Evolutionary conservation across 2,888 invertebrate genomes (phyloP).

Genomic region (Dasypolia templi): DNA sequence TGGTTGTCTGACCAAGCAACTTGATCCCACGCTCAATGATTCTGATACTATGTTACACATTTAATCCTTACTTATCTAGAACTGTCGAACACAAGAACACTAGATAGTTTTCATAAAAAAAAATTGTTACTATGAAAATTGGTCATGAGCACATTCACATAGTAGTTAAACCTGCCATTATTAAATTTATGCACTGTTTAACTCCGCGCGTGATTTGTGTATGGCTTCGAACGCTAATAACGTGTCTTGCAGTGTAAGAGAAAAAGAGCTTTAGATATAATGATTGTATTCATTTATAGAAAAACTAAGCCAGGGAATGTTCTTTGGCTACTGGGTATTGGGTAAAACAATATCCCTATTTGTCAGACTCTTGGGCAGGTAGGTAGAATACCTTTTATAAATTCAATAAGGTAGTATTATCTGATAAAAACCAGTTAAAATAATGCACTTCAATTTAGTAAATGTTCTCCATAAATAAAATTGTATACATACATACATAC

Average conservation of each 20-base stretch:
- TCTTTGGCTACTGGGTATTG: too few relatives aligned
- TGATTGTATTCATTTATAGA: neutral
- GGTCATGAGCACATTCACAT: constrained; percentile 1
- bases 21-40: constrained; percentile 26
- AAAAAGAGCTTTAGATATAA: neutral
- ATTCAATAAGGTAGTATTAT: neutral
- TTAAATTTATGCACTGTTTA: constrained; percentile 13
- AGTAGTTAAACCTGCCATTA: constrained; percentile 1
- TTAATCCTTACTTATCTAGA: constrained; percentile 9
- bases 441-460: neutral
- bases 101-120: constrained; percentile 8
- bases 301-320: neutral
- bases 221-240: constrained; percentile 41
- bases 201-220: constrained; percentile 13
- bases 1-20: constrained; percentile 31
- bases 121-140: neutral
- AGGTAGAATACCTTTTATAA: neutral
- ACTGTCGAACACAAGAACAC: neutral
- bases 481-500: too few relatives aligned
- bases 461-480: neutral
- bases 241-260: neutral
- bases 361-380: too few relatives aligned
- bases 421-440: neutral
- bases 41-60: constrained; percentile 20
- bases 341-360: neutral